These are phyloP conservation scores for Amphimedon queenslandica DNA, from an alignment of 37 sponge, comb jelly and placozoan species.

Conservation along the genomic window DNA sequence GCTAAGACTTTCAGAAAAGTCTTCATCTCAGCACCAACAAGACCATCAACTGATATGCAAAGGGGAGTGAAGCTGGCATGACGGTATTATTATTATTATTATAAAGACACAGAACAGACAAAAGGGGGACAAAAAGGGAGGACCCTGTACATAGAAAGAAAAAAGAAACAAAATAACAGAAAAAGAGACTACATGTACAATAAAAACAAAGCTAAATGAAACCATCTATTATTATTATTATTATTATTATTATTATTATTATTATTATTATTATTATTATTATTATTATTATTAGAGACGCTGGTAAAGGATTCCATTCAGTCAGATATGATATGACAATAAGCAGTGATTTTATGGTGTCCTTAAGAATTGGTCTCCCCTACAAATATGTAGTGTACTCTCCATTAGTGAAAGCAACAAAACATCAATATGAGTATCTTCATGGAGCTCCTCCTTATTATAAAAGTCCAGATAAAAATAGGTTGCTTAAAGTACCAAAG, in stretches of 20 bases:
- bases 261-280: background rate
- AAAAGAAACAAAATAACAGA: no score
- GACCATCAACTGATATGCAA: no score
- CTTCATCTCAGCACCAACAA: no score
- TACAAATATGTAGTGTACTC: slow-evolving; percentile 49
- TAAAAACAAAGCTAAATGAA: no score
- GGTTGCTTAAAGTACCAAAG: background rate
- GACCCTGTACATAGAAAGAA: no score
- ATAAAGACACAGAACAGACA: no score
- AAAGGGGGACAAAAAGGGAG: no score
- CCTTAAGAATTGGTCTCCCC: slow-evolving; percentile 21
- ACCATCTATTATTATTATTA: no score
- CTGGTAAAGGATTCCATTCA: slow-evolving; percentile 1
- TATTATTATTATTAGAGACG: slow-evolving; percentile 10
- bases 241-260: background rate
- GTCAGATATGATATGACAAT: slow-evolving; percentile 11
- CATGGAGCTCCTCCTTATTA: background rate
- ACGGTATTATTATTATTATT: no score
- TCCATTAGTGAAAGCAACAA: background rate
- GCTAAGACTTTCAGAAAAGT: no score
- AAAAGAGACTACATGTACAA: no score
- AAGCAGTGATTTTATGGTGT: background rate
- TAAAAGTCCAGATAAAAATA: background rate
- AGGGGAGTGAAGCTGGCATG: no score
- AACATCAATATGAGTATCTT: slow-evolving; percentile 4